Base-by-base conservation (phyloP, 2,797 vertebrate genomes). In the Dallia pectoralis region DNA sequence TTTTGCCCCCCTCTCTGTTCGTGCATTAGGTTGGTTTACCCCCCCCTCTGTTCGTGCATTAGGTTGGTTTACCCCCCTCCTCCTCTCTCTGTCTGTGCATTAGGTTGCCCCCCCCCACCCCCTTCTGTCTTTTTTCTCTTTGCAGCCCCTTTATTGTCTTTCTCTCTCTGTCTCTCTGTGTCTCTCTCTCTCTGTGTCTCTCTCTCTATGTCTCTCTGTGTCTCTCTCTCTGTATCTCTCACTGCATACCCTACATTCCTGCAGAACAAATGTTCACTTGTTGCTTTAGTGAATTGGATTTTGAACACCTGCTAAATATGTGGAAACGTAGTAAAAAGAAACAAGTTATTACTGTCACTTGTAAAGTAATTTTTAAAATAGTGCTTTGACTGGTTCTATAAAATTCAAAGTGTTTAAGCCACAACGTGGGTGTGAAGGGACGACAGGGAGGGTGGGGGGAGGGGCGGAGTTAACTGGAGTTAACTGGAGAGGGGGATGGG, bases 211-310 rank as follows among this genome's bases (percentile, higher is more conserved):
- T 22, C 51, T 22, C 51, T 56, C 22, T 14, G n/a, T 56, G 3
- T 59, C 6, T 27, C 22, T 59, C 5, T 25, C 22, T 27, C 22
- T 59, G n/a, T 14, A 22, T 59, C 22, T 59, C 22, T 59, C 53
- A 25, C 53, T 27, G 74, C 91, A 92, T 93, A 89, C 84, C 84
- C 87, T 1, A 29, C 88, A 89, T 93, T 92, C 93, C 88, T 89
- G 81, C 80, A 74, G 90, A 93, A 93, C 93, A 94, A 94, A 93
- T 85, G 84, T 87, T 89, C 87, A 83, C 86, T 92, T 93, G 93
- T 93, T 93, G 89, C 90, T 90, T 91, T 92, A 93, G 92, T 87
- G 89, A 88, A 87, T 82, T 84, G 87, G 84, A 92, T 88, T 89
- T n/a, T n/a, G n/a, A 86, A 89, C 88, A 89, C 85, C 87, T 87